phyloP scores from a whole-genome alignment of 2,113 vertebrate genomes.

The Odontesthes bonariensis region DNA sequence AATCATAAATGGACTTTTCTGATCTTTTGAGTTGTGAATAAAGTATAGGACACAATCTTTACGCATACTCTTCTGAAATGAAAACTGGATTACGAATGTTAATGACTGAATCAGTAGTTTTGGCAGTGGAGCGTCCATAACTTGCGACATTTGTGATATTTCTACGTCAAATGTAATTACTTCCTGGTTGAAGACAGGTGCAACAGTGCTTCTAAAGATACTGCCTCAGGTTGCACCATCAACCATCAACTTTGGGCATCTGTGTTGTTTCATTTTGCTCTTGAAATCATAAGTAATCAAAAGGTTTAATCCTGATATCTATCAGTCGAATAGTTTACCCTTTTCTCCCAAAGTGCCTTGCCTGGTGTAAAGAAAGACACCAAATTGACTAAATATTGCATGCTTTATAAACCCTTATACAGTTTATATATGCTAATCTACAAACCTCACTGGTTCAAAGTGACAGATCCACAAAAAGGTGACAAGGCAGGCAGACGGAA shows the following conservation, averaged over 20 bases:
- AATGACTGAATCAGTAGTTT: background rate
- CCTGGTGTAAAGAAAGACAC: too few relatives aligned
- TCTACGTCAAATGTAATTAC: background rate
- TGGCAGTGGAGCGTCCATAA: background rate
- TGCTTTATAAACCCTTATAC: too few relatives aligned
- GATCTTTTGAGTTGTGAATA: background rate
- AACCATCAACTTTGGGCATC: too few relatives aligned
- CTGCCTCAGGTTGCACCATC: background rate
- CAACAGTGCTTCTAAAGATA: background rate
- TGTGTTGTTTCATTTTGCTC: too few relatives aligned
- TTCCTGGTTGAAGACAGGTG: background rate
- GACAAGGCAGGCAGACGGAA: background rate
- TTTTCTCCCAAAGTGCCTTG: too few relatives aligned
- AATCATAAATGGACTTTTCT: background rate
- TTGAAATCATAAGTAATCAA: too few relatives aligned
- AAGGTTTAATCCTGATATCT: too few relatives aligned
- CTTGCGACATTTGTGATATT: background rate
- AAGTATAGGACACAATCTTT: background rate
- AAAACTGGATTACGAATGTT: background rate
- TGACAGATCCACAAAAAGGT: background rate
- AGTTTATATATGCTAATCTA: too few relatives aligned
- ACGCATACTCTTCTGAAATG: too few relatives aligned
- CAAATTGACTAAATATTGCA: too few relatives aligned
- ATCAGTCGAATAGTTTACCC: too few relatives aligned
- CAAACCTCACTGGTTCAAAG: background rate